Conservation (phyloP, 2,888 invertebrate genomes). For the Ectemnius continuus region DNA sequence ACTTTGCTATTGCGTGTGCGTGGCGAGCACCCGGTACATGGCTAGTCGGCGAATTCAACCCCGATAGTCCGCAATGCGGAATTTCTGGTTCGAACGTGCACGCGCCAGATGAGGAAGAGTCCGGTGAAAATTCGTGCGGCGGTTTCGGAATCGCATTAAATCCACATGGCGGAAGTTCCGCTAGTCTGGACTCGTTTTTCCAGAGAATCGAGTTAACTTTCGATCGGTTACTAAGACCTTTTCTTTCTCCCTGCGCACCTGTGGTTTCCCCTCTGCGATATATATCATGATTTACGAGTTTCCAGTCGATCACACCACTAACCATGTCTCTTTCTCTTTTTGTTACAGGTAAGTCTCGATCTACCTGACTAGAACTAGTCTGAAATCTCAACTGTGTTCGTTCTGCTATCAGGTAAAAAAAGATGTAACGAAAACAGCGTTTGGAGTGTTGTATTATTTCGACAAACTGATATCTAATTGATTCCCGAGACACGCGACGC, state of each 20-base stretch:
- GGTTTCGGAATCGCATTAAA: slow-evolving; percentile 1
- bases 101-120: slow-evolving; percentile 57
- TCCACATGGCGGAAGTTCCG: slow-evolving; percentile 29
- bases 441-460: no score
- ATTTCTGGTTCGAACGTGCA: slow-evolving; percentile 67
- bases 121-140: slow-evolving; percentile 52
- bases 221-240: neutral
- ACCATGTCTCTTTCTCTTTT: slow-evolving; percentile 18
- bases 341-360: slow-evolving; percentile 56
- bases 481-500: no score
- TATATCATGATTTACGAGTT: neutral
- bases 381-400: neutral
- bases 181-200: slow-evolving; percentile 17
- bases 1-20: slow-evolving; percentile 37
- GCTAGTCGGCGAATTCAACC: slow-evolving; percentile 64
- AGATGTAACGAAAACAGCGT: neutral
- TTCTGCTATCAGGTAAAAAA: slow-evolving; percentile 41
- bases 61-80: slow-evolving; percentile 74
- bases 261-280: neutral
- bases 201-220: slow-evolving; percentile 26
- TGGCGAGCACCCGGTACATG: slow-evolving; percentile 54
- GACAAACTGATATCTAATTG: no score
- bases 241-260: neutral
- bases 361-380: neutral
- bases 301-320: slow-evolving; percentile 7